Conservation (phyloP, 2,113 vertebrate species). For the Corythornis cristatus region DNA sequence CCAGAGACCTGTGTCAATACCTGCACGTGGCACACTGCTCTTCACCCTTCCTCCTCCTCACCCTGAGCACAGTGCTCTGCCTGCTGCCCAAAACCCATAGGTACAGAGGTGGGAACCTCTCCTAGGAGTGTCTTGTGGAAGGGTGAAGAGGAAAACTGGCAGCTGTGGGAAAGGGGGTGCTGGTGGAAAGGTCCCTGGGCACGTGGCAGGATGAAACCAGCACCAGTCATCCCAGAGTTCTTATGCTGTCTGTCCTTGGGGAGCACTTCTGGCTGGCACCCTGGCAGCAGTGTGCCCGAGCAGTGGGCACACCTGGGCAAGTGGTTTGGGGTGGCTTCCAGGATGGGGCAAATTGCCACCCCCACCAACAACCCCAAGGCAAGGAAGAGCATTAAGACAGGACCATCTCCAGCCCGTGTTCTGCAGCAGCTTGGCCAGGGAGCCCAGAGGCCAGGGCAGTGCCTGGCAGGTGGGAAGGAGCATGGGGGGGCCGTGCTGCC, state of each 20-base stretch:
- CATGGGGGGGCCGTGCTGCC: neutral
- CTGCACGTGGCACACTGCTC: too few relatives aligned
- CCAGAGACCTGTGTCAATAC: too few relatives aligned
- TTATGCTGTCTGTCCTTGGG: neutral
- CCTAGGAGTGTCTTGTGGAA: neutral
- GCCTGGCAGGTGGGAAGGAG: neutral
- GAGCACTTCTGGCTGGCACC: neutral
- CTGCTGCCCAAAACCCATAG: too few relatives aligned
- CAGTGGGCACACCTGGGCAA: rapidly evolving
- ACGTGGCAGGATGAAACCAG: neutral
- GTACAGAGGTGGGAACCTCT: neutral
- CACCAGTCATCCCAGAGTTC: neutral
- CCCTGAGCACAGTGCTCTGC: too few relatives aligned
- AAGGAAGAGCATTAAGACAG: neutral
- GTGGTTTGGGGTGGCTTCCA: neutral
- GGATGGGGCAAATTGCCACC: neutral
- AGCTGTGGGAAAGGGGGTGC: neutral
- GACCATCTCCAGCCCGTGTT: neutral
- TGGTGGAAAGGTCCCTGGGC: neutral
- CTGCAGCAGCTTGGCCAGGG: neutral
- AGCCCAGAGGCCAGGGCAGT: neutral
- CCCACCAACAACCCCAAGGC: neutral
- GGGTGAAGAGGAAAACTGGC: neutral
- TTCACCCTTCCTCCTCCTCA: too few relatives aligned
- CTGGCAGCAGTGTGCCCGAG: neutral